These are phyloP conservation scores for Phylloscopus collybita DNA, from an alignment of 2,797 vertebrate genomes.

Conservation along the genomic window DNA sequence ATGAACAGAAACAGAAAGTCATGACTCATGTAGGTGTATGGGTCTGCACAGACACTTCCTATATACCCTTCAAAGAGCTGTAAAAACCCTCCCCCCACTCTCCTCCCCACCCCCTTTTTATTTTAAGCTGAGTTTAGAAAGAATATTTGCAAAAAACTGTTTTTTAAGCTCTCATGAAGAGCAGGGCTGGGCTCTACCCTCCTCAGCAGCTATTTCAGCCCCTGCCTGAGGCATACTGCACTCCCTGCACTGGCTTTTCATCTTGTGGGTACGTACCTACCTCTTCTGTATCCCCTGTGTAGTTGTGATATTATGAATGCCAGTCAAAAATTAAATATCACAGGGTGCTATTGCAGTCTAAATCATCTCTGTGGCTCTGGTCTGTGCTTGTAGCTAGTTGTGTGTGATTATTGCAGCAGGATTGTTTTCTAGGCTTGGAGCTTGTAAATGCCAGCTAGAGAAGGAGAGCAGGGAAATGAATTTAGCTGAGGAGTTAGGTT, in stretches of 20 bases:
- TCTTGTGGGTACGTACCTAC: background rate
- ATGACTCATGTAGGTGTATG: background rate
- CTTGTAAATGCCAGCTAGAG: background rate
- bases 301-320: background rate
- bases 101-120: background rate
- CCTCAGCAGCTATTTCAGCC: background rate
- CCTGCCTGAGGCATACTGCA: background rate
- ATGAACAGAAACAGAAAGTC: constrained; percentile 25
- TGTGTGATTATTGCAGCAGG: background rate
- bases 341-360: background rate
- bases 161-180: background rate
- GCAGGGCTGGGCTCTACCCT: background rate
- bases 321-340: background rate
- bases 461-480: background rate
- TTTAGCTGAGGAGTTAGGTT: background rate
- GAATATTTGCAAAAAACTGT: background rate
- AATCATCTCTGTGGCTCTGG: background rate
- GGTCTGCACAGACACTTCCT: background rate
- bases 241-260: background rate
- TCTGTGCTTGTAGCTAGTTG: background rate
- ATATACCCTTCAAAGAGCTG: background rate
- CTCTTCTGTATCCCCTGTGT: background rate
- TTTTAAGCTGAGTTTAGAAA: background rate
- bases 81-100: background rate
- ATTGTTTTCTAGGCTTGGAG: background rate